Evolutionary conservation across 2,888 invertebrate species (phyloP), one percentile per base, ranked within the genome.

Genomic region (Torymus aiolomorphi): DNA sequence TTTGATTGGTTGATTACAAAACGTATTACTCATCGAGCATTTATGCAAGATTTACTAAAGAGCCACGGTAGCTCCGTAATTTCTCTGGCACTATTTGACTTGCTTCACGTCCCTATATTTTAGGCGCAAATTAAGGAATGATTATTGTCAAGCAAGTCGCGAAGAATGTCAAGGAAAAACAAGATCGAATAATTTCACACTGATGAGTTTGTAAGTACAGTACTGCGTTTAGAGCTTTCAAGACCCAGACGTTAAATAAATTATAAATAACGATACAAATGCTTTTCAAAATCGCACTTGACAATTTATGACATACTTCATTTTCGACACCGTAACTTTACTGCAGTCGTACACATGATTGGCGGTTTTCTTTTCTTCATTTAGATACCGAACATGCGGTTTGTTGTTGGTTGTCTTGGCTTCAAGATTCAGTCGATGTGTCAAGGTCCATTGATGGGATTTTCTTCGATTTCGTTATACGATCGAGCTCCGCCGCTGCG

Each of bases 401-500:
- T n/a, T n/a, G n/a, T n/a, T n/a, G n/a, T n/a, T n/a, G n/a, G n/a
- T 62, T 70, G 13, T 63, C 49, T 69, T 63, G 14, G 4, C 70
- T 80, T 87, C 84, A 88, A 84, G 88, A 88, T 78, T 89, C 89
- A 56, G 86, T 87, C 13, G 88, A 88, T 1, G 87, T 86, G 77
- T 89, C 88, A 59, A 88, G 82, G 80, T 90, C 89, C 1, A 86
- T 83, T 65, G 92, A 91, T 80, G 91, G 90, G 31, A 91, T 87
- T 84, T 92, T 92, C 90, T 95, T 94, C 85, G 93, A 94, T 85
- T 96, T 93, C 83, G 96, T 95, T 88, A 98, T 93, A 84, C 97
- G 94, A 91, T 98, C 97, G 59, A 98, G 92, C 91, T 98, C 97
- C 12, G 97, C 97, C 42, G 97, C 97, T 54, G 97, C 97, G 91